These are phyloP conservation scores for Cheilinus undulatus DNA, from an alignment of 2,113 vertebrate species.

Conservation along the genomic window DNA sequence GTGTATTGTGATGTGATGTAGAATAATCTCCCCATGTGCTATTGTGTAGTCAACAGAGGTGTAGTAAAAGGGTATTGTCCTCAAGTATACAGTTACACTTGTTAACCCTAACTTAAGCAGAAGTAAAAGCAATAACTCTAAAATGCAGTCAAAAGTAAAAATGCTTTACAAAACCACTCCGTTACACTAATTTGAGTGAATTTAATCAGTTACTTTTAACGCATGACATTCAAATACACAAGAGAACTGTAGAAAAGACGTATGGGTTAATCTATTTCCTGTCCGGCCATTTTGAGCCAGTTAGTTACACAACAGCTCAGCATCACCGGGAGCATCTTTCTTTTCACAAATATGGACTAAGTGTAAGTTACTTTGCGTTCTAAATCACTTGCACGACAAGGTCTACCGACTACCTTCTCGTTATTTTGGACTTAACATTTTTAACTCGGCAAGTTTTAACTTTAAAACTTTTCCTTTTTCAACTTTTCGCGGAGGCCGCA, in stretches of 20 bases:
- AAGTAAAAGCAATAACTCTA: too few species aligned
- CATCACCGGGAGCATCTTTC: neutral
- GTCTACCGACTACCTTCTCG: neutral
- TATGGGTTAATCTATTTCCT: constrained; percentile 21
- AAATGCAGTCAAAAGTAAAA: too few species aligned
- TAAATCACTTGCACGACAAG: fast-evolving
- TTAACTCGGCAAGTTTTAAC: neutral
- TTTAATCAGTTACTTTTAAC: too few species aligned
- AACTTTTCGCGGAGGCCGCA: neutral
- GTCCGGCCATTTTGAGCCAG: constrained; percentile 26
- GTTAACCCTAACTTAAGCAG: too few species aligned
- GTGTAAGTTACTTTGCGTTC: neutral
- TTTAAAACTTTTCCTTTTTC: neutral
- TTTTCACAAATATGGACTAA: neutral
- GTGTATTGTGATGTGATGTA: too few species aligned
- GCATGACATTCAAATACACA: neutral
- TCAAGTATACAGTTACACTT: too few species aligned
- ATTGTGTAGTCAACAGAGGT: too few species aligned
- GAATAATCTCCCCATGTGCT: too few species aligned
- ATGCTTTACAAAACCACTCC: too few species aligned
- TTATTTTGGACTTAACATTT: neutral
- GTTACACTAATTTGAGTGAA: too few species aligned
- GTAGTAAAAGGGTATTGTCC: too few species aligned
- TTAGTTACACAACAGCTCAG: neutral
- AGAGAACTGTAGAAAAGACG: neutral